Base-by-base conservation (phyloP, 2,888 invertebrate species). In the Cyaniris semiargus region DNA sequence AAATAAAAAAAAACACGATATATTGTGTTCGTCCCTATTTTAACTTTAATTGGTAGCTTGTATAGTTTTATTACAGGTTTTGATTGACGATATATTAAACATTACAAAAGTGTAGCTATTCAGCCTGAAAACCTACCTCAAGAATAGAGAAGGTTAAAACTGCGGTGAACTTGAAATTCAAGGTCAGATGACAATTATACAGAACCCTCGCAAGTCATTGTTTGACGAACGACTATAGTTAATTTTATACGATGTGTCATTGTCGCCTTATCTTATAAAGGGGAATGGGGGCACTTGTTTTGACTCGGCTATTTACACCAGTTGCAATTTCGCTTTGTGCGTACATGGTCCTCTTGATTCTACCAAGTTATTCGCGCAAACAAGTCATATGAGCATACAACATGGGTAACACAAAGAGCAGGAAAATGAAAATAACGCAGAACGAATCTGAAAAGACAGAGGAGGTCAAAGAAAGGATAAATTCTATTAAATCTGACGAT, bases 341-440 rank as follows among this genome's bases (percentile, higher is more conserved):
- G 86, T 84, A 84, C 84, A 85, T 82, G 85, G 82, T 86, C 84
- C 86, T 85, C 85, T 66, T 66, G 4, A 5, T 60, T 27, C 88
- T 89, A 89, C 58, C 13, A 27, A 18, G 13, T 74, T 74, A 74
- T 3, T 27, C 27, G 74, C 53, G 23, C 53, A 6, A 81, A 82
- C 81, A 83, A 85, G 85, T 86, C 86, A 88, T 76, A 80, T 81
- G 83, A 78, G 80, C 81, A 77, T 76, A 79, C 83, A 87, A 88
- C 83, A 94, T 94, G 93, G 93, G 93, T 1, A 94, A 93, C 81
- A 85, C 88, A 13, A 93, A 89, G 83, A 93, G 94, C 81, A 92
- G 86, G 83, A 94, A 93, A 84, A 84, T 94, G 83, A 93, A 90
- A 85, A 91, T 93, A 8, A 89, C 83, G 75, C 88, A 91, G 76